phyloP scores from a whole-genome alignment of 1,140 invertebrate species.

The Augochlora pura region DNA sequence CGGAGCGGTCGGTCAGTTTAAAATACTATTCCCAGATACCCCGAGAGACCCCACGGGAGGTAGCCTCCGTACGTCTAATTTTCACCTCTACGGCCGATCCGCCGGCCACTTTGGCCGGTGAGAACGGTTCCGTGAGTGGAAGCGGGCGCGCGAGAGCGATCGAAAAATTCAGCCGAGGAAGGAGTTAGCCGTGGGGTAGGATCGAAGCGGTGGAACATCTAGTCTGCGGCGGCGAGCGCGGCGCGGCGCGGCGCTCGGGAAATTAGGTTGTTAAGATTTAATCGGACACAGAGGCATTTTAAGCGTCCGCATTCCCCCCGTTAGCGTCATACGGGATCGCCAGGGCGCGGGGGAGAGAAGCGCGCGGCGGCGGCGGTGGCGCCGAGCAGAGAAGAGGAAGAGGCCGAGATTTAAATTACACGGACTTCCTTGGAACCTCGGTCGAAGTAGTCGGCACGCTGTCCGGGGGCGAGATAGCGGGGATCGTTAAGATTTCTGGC shows the following conservation, averaged over 20 bases:
- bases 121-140: background rate
- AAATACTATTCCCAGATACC: background rate
- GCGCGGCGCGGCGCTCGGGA: background rate
- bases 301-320: background rate
- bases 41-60: background rate
- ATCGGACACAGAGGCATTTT: constrained; percentile 49
- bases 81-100: background rate
- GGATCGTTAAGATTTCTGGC: constrained; percentile 46
- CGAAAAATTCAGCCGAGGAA: background rate
- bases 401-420: constrained; percentile 41
- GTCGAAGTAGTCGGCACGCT: constrained; percentile 29
- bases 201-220: constrained; percentile 28
- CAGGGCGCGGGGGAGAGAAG: no score
- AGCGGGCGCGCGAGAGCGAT: background rate
- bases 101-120: background rate
- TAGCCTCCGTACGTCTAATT: constrained; percentile 1
- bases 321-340: background rate
- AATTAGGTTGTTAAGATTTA: constrained; percentile 51
- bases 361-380: background rate
- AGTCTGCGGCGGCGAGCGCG: background rate
- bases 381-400: background rate
- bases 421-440: constrained; percentile 19
- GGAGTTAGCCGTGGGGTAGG: no score
- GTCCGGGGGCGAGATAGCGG: constrained; percentile 26
- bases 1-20: background rate